These are phyloP conservation scores for Athene cunicularia DNA, from an alignment of 2,113 vertebrate genomes.

Conservation along the genomic window DNA sequence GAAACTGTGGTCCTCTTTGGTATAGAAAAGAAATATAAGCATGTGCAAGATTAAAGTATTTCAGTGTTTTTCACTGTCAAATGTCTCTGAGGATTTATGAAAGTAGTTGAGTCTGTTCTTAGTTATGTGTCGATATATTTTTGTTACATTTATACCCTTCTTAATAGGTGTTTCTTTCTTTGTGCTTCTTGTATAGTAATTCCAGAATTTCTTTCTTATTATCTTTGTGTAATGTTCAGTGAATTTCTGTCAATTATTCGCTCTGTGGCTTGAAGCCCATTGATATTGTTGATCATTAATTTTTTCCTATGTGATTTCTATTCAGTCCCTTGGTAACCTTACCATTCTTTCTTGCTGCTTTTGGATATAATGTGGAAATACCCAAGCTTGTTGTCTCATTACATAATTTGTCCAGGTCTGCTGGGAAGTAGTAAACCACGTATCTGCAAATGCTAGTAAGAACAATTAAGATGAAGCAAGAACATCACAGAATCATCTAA, in stretches of 20 bases:
- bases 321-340: not conserved
- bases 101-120: not conserved
- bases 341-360: not conserved
- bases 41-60: not conserved
- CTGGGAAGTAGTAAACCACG: not conserved
- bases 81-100: not conserved
- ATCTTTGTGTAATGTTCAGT: not conserved
- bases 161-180: not conserved
- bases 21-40: not conserved
- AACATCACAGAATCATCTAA: not conserved
- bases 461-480: not conserved
- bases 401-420: not conserved
- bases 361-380: not conserved
- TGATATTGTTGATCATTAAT: not conserved
- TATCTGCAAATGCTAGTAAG: not conserved
- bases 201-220: not conserved
- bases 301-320: not conserved
- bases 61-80: not conserved
- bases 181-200: not conserved
- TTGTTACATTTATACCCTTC: not conserved
- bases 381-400: not conserved
- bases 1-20: not conserved
- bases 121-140: accelerated
- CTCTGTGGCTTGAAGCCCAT: not conserved
- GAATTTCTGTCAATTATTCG: not conserved